Percentiles rank a stretch among this genome's conserved stretches.
Evolutionary conservation across 2,797 vertebrate genomes (phyloP).

Genomic region (Hephaestus fuliginosus): DNA sequence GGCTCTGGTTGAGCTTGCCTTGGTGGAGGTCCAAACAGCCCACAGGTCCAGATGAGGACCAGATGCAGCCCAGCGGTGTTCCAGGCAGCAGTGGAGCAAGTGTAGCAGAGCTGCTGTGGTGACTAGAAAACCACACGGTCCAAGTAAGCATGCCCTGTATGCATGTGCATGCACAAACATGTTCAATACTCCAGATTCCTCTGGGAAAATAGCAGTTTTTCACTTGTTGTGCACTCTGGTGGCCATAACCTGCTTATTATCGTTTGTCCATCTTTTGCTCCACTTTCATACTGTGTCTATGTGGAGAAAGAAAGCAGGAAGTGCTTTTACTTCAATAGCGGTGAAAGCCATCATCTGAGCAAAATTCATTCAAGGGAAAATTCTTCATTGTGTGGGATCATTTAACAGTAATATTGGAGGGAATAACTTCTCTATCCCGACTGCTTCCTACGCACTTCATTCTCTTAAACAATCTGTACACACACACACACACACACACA

Average conservation of each 20-base stretch:
- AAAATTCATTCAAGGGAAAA: conserved; percentile 30
- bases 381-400: conserved; percentile 24
- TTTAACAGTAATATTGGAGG: conserved; percentile 14
- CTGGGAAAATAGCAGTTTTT: conserved; percentile 29
- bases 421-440: conserved; percentile 10
- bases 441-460: conserved; percentile 11
- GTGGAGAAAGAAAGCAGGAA: conserved; percentile 1
- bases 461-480: conserved; percentile 14
- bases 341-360: conserved; percentile 28
- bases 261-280: conserved; percentile 25
- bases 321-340: conserved; percentile 22
- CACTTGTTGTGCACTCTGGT: conserved; percentile 24
- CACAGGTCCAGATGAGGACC: conserved; percentile 78
- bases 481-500: background rate
- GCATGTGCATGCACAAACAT: conserved; percentile 42
- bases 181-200: conserved; percentile 36
- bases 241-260: conserved; percentile 41
- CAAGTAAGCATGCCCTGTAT: conserved; percentile 14
- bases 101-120: conserved; percentile 48
- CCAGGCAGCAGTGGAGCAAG: conserved; percentile 62
- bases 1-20: conserved; percentile 61
- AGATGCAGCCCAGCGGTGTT: conserved; percentile 69
- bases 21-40: conserved; percentile 72
- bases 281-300: conserved; percentile 4
- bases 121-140: conserved; percentile 22